Percentiles rank a stretch among this genome's conserved stretches.
Evolutionary conservation across 2,113 vertebrate species (phyloP).

Genomic region (Chunga burmeisteri): DNA sequence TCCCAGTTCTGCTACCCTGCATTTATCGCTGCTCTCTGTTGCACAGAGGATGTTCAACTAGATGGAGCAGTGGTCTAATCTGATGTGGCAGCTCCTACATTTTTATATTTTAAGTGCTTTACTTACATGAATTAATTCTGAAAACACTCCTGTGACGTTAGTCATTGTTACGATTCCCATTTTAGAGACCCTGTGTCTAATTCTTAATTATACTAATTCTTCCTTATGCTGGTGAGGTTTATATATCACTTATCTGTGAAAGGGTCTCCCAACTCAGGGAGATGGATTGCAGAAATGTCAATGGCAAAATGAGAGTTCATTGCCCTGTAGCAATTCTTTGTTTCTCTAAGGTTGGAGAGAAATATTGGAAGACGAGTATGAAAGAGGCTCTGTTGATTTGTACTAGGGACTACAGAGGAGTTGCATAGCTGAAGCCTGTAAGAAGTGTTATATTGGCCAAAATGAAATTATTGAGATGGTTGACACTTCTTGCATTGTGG

Average conservation of each 20-base stretch:
- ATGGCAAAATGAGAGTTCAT: constrained; percentile 50
- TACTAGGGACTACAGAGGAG: neutral
- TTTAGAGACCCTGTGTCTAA: constrained; percentile 60
- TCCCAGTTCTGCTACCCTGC: neutral
- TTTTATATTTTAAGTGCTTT: constrained; percentile 54
- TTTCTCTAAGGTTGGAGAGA: constrained; percentile 22
- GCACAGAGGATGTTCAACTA: neutral
- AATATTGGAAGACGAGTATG: neutral
- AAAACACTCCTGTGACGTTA: constrained; percentile 58
- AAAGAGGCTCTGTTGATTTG: constrained; percentile 22
- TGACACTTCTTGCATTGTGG: neutral
- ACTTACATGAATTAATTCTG: constrained; percentile 56
- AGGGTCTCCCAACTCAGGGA: constrained; percentile 47
- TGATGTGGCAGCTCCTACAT: constrained; percentile 27
- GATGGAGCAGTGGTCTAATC: constrained; percentile 34
- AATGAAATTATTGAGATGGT: neutral
- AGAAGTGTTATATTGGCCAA: neutral
- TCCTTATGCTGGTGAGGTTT: constrained; percentile 31
- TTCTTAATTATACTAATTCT: constrained; percentile 64
- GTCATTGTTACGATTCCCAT: constrained; percentile 65
- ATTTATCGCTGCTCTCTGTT: neutral
- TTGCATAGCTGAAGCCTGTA: neutral
- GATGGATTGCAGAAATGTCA: constrained; percentile 48
- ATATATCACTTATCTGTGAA: neutral
- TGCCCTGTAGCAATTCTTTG: constrained; percentile 39